Conservation (phyloP, 1,140 invertebrate genomes). For the Nasonia giraulti region DNA sequence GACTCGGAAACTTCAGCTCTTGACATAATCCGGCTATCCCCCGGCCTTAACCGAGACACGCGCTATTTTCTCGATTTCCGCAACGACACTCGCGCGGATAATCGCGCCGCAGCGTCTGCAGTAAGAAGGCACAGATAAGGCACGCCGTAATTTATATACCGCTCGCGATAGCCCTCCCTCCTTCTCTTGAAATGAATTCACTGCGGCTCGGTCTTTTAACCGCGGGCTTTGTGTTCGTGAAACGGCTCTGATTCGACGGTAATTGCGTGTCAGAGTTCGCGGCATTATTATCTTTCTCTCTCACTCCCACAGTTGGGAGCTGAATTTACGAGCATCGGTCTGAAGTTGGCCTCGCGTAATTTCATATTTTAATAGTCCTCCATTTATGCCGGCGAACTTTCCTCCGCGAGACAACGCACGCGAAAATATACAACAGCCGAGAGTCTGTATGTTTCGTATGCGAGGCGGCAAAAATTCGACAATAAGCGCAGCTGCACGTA, state of each 20-base stretch:
- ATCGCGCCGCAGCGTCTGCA: background rate
- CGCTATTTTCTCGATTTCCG: background rate
- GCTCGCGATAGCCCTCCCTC: background rate
- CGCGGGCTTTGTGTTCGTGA: conserved; percentile 2
- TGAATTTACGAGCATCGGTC: background rate
- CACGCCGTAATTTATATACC: background rate
- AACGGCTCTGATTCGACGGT: conserved; percentile 9
- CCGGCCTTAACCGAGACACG: background rate
- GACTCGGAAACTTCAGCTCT: no score
- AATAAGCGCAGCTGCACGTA: background rate
- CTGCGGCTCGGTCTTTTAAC: background rate
- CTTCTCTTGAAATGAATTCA: background rate
- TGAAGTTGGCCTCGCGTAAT: background rate
- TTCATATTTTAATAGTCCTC: background rate
- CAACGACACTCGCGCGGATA: background rate
- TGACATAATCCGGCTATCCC: background rate
- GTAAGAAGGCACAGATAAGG: background rate
- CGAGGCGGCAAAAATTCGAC: background rate
- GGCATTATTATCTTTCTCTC: background rate
- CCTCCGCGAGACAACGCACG: background rate
- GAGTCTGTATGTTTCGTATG: background rate
- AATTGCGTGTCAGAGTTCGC: conserved; percentile 45
- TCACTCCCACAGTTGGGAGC: background rate
- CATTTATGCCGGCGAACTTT: background rate
- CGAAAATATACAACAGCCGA: background rate